Evolutionary conservation across 2,113 vertebrate species (phyloP), one percentile per base, ranked within the genome.

Genomic region (Oxyruncus cristatus): DNA sequence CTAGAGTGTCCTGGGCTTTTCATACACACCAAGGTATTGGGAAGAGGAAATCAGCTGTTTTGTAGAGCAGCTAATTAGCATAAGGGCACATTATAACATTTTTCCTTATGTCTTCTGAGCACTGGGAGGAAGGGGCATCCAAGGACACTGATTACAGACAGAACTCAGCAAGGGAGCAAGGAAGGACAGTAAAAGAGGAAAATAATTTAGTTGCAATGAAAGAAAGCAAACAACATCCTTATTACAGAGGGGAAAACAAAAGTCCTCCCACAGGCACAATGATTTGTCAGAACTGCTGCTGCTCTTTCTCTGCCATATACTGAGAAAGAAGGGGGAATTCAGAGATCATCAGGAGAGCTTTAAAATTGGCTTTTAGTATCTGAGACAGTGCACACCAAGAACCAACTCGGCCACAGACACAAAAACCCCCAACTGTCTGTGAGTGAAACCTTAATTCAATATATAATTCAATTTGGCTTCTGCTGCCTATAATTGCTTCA

Each of bases 401-500:
- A 71, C 42, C 56, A 52, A 4, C 42, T 28, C 11, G 44, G 79
- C 53, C 89, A 71, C 8, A 72, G 53, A 24, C 35, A 50, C 39
- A 66, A 32, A 49, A 35, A 3, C 0, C 14, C 2, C 52, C 33
- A 65, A 8, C n/a, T 12, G 50, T 23, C 82, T 89, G 8, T 15
- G 42, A 91, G 47, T n/a, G 23, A 91, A 83, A 61, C 56, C 50
- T 27, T 87, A 87, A 96, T 91, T 94, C 89, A 74, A 58, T 67
- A 92, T 73, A 91, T 66, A 52, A 87, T 87, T 80, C 94, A 88
- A 92, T 92, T 58, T 20, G 59, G 75, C 59, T 94, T 88, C 92
- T 44, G 50, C 71, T 89, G 49, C 92, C 82, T 88, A 1, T 81
- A 73, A 93, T 93, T 88, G 47, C 81, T 66, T 86, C 52, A 61